A percentile compares a stretch with the other conserved stretches of the same genome.
phyloP scores from a whole-genome alignment of 64 coral and sea anemone species.

The Orbicella faveolata region DNA sequence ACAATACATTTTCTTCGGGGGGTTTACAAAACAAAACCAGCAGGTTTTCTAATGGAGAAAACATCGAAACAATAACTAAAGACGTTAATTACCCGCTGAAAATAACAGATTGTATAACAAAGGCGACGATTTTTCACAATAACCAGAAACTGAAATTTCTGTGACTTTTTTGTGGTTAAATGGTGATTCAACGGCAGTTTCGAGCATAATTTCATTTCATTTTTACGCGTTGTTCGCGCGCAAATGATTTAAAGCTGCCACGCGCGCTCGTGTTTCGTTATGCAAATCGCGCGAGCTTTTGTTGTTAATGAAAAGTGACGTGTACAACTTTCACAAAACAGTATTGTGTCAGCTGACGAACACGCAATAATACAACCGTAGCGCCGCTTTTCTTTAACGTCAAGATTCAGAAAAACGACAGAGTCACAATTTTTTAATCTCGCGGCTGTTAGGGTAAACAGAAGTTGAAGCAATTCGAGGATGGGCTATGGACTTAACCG shows the following conservation, averaged over 20 bases:
- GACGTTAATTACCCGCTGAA: constrained; percentile 29
- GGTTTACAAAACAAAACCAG: constrained; percentile 25
- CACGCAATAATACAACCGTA: constrained; percentile 34
- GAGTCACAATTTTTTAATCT: background rate
- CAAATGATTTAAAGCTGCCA: background rate
- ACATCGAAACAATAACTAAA: constrained; percentile 17
- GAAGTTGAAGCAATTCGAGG: background rate
- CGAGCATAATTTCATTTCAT: background rate
- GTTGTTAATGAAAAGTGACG: constrained; percentile 53
- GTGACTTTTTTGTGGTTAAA: background rate
- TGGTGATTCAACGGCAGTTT: background rate
- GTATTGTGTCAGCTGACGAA: constrained; percentile 41
- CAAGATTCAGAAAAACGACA: background rate
- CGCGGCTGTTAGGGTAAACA: constrained; percentile 5
- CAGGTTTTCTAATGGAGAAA: constrained; percentile 11
- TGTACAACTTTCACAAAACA: constrained; percentile 34
- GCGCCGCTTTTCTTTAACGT: background rate
- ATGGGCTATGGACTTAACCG: constrained; percentile 89
- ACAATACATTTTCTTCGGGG: constrained; percentile 9
- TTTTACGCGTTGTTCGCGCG: background rate
- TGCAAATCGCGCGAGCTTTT: constrained; percentile 54
- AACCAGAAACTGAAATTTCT: background rate
- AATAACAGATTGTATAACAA: background rate
- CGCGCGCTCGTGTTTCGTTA: constrained; percentile 53
- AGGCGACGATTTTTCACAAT: background rate